Base-by-base conservation (phyloP, 2,113 vertebrate genomes). In the Manacus vitellinus region DNA sequence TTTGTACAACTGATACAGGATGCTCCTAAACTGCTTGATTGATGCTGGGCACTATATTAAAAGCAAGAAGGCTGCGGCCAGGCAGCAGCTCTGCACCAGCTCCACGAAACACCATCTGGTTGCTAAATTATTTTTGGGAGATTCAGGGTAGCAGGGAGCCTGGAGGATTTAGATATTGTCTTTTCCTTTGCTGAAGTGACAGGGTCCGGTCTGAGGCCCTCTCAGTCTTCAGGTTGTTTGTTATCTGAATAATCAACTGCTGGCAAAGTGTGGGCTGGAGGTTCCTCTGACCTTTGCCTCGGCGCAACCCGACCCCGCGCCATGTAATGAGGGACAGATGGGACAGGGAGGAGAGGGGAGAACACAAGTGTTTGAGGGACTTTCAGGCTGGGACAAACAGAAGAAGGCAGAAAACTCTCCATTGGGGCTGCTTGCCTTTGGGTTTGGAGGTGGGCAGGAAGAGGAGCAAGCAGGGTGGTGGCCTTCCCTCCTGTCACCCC, bases 251-350 rank as follows among this genome's bases (percentile, higher is more conserved):
- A 92, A 96, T 82, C 94, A 78, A 92, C 27, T 0, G 8, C 67
- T 52, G 89, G 95, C 90, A 88, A 76, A 87, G 62, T 12, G 63
- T 66, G 31, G 84, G 93, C 94, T 96, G 85, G 91, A 77, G 89
- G 93, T 78, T 90, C 71, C 90, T 89, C 88, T 96, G 96, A 97
- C 96, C 96, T 96, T 93, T 97, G 94, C 83, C 95, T 97, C 17
- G 0, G 27, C 7, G 46, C 88, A 97, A 91, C 85, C 87, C 2
- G 83, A 97, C 83, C 95, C 92, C 47, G 9, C 1, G 20, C 76
- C 91, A 85, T 96, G 93, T 97, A 97, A 97, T 89, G 93, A 97
- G 93, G 24, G 61, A 65, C 97, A 97, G 95, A 96, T 98, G 97
- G 20, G 72, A 52, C 67, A 58, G 96, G 41, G 37, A 72, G 74